Evolutionary conservation across 2,888 invertebrate genomes (phyloP).

Genomic region (Caenorhabditis sp.): DNA sequence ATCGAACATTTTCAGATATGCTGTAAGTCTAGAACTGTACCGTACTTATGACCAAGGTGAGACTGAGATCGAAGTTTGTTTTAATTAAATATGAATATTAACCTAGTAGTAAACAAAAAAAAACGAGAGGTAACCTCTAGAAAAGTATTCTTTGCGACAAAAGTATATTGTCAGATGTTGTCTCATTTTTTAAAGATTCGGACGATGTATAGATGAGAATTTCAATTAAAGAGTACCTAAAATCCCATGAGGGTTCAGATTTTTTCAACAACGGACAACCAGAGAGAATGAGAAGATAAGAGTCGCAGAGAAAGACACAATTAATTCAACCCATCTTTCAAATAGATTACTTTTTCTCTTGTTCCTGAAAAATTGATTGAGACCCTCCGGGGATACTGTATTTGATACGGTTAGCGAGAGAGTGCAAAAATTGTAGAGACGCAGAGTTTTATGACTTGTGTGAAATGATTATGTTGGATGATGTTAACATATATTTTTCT

Average conservation of each 20-base stretch:
- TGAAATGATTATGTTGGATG: not conserved
- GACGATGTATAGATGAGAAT: too few relatives aligned
- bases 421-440: too few relatives aligned
- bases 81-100: too few relatives aligned
- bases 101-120: too few relatives aligned
- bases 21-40: not conserved
- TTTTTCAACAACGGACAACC: not conserved
- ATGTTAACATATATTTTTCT: not conserved
- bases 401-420: too few relatives aligned
- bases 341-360: not conserved
- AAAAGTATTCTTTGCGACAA: too few relatives aligned
- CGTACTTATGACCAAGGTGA: not conserved
- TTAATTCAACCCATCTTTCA: not conserved
- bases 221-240: too few relatives aligned
- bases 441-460: not conserved
- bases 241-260: too few relatives aligned
- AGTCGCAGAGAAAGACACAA: not conserved
- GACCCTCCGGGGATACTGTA: not conserved
- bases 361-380: not conserved
- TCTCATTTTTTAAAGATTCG: too few relatives aligned
- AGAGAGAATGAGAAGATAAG: not conserved
- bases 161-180: too few relatives aligned
- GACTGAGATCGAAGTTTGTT: not conserved
- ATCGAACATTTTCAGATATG: not conserved
- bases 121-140: too few relatives aligned